Base-by-base conservation (phyloP, 2,888 invertebrate genomes). In the Athrips mouffetella region DNA sequence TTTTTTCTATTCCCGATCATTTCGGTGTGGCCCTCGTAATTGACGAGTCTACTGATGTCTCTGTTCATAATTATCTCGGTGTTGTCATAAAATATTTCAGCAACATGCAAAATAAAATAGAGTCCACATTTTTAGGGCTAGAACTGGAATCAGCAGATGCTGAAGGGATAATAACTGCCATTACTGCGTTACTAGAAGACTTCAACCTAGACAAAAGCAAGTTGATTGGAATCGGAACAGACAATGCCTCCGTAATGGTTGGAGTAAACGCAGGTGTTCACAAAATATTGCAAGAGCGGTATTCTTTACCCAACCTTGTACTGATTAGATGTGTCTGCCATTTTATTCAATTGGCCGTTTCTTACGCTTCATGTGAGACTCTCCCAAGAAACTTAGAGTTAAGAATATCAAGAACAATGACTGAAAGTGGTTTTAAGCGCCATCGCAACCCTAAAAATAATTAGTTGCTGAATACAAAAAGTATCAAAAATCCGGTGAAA, bases 141-240 rank as follows among this genome's bases (percentile, higher is more conserved):
- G 49, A 54, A 49, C 48, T 56, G 45, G 48, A 49, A 49, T 48
- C 48, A 21, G 49, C 56, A 51, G 48, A 54, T 46, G 52, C 54
- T 25, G 45, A 49, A 51, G 50, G 50, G 45, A 56, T 56, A 49
- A 52, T 54, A 47, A 27, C 47, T 33, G 50, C 52, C 25, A 31
- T 52, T 41, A 47, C 25, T 33, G 45, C 42, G 40, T 47, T 27
- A 47, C 46, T 56, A 39, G 45, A 51, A 49, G 41, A 20, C 27
- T 49, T 49, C 33, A 45, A 53, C 29, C 18, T 30, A 10, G 41
- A 41, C 23, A 10, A 10, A 52, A 33, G 45, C 30, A 49, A 51
- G 44, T 33, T 57, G 42, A 54, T 54, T 40, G 53, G 57, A 42
- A 57, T 57, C 37, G 53, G 57, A 47, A 57, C 54, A 4, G 57